Conservation (phyloP, 2,113 vertebrate species). For the Melierax canorus region DNA sequence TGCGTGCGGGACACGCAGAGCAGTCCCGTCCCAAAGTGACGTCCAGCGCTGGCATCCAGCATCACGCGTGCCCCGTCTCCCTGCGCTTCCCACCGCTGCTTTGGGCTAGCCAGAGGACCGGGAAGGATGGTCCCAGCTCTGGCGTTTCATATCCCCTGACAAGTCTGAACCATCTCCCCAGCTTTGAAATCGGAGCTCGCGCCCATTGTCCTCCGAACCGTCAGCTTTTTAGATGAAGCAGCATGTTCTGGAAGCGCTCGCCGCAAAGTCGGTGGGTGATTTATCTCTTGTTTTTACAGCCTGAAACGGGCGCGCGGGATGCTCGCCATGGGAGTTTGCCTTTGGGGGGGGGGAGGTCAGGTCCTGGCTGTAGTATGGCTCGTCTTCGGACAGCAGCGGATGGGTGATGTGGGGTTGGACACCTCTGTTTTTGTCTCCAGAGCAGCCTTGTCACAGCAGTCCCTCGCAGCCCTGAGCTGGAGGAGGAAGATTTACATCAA, state of each 20-base stretch:
- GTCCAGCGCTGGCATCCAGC: neutral
- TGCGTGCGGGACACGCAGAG: fast-evolving
- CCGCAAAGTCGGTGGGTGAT: neutral
- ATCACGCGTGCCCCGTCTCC: neutral
- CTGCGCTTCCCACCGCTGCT: neutral
- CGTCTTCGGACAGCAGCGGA: neutral
- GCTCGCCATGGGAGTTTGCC: neutral
- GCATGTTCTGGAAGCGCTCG: conserved; percentile 20
- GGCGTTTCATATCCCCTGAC: neutral
- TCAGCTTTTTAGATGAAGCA: conserved; percentile 30
- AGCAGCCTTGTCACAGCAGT: conserved; percentile 2
- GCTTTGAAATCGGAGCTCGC: neutral
- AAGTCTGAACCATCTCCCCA: neutral
- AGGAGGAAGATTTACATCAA: conserved; percentile 35
- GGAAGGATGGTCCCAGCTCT: neutral
- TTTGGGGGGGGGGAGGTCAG: fast-evolving
- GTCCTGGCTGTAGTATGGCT: neutral
- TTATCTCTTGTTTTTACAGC: neutral
- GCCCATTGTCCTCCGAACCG: neutral
- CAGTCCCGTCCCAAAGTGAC: neutral
- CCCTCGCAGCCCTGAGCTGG: neutral
- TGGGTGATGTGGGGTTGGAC: neutral
- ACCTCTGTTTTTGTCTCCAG: neutral
- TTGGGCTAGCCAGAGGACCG: neutral
- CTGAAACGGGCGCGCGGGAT: fast-evolving